A percentile compares a stretch with the other conserved stretches of the same genome.
Conservation (phyloP, 1,140 invertebrate genomes). For the Cydia pomonella region DNA sequence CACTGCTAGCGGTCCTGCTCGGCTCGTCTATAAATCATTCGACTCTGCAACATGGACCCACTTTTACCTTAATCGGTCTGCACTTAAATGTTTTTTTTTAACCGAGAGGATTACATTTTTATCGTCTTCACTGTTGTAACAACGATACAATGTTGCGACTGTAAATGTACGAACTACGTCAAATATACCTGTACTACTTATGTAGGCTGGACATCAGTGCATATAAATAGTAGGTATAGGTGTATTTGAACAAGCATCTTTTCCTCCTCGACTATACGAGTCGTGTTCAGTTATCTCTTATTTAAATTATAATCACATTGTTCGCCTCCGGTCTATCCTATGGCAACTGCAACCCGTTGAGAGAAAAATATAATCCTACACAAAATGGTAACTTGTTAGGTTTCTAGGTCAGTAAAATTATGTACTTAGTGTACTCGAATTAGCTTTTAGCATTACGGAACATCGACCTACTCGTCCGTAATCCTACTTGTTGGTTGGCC, state of each 20-base stretch:
- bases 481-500: not conserved
- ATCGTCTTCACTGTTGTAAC: not conserved
- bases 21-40: constrained; percentile 51
- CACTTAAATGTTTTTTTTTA: constrained; percentile 18
- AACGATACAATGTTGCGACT: not conserved
- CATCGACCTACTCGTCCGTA: constrained; percentile 4
- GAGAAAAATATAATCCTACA: too few species aligned
- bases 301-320: too few species aligned
- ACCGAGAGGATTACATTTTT: not conserved
- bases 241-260: too few species aligned
- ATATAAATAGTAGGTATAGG: too few species aligned
- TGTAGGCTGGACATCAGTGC: too few species aligned
- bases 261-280: too few species aligned
- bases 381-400: too few species aligned
- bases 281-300: too few species aligned
- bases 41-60: not conserved
- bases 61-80: constrained; percentile 15
- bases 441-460: not conserved
- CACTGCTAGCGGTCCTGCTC: constrained; percentile 48
- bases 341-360: too few species aligned
- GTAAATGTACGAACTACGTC: not conserved
- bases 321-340: too few species aligned
- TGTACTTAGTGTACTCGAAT: not conserved
- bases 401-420: not conserved
- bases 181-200: not conserved